Percentiles rank a stretch among this genome's conserved stretches.
Evolutionary conservation across 2,797 vertebrate genomes (phyloP).

Genomic region (Toxotes lorentzi): DNA sequence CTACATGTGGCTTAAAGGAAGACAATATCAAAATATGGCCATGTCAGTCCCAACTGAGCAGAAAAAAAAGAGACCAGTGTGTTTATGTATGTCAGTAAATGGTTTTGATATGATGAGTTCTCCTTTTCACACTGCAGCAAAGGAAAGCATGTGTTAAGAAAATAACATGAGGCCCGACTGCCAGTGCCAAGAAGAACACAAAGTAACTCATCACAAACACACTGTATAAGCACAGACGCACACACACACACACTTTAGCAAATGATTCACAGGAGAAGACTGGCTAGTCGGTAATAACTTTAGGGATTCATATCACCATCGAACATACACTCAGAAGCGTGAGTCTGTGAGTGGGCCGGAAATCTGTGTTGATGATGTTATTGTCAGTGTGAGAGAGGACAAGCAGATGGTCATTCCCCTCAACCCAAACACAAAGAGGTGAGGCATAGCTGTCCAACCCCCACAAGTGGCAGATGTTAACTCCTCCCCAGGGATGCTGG

Average conservation of each 20-base stretch:
- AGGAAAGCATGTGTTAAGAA: constrained; percentile 41
- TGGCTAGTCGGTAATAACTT: not conserved
- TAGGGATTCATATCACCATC: not conserved
- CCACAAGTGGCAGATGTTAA: constrained; percentile 80
- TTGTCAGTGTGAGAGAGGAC: constrained; percentile 64
- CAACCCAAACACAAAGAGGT: constrained; percentile 82
- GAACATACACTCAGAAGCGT: not conserved
- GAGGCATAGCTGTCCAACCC: constrained; percentile 69
- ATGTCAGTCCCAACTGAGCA: constrained; percentile 27
- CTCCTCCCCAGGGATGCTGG: constrained; percentile 69
- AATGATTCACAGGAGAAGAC: not conserved
- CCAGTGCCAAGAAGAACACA: constrained; percentile 52
- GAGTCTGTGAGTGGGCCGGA: constrained; percentile 51
- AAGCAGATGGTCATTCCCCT: constrained; percentile 78
- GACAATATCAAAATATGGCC: not conserved
- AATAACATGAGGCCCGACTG: constrained; percentile 16
- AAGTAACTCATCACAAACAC: constrained; percentile 36
- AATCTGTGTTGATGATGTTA: constrained; percentile 60
- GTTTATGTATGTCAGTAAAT: constrained; percentile 19
- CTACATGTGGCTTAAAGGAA: not conserved
- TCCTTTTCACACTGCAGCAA: constrained; percentile 27
- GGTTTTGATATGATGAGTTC: constrained; percentile 17
- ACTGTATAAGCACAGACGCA: not conserved
- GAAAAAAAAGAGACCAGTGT: not conserved
- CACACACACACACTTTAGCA: not conserved